A percentile compares a stretch with the other conserved stretches of the same genome.
Conservation (phyloP, 2,113 vertebrate genomes). For the Silurus glanis region DNA sequence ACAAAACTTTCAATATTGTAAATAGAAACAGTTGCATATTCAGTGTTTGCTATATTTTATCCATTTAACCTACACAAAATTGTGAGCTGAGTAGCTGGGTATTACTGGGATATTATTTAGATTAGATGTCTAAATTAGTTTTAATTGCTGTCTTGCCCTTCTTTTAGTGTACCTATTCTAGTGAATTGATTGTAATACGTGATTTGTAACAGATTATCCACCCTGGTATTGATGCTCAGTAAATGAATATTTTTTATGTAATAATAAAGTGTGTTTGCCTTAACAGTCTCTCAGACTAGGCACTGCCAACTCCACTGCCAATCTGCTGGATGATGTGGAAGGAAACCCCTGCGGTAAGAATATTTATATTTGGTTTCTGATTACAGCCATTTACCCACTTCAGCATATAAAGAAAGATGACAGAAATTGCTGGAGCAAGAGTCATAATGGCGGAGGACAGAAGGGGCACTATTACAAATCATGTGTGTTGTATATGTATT, state of each 20-base stretch:
- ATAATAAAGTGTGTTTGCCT: conserved; percentile 47
- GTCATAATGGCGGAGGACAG: too few species aligned
- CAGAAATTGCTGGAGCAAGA: neutral
- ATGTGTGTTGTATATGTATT: conserved; percentile 47
- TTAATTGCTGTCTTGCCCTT: neutral
- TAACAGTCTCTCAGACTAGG: conserved; percentile 76
- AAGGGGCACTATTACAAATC: neutral
- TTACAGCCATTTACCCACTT: neutral
- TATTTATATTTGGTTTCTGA: neutral
- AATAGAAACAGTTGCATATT: neutral
- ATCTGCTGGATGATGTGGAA: conserved; percentile 90
- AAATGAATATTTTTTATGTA: neutral
- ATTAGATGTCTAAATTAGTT: neutral
- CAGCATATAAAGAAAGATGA: neutral
- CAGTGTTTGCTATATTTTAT: neutral
- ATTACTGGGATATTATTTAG: neutral
- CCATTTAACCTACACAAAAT: neutral
- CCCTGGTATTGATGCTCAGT: neutral
- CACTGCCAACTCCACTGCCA: conserved; percentile 88
- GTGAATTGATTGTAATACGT: neutral
- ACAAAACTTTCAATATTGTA: neutral
- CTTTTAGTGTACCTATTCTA: neutral
- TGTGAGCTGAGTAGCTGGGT: neutral
- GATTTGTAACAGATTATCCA: neutral
- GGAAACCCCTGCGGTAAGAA: conserved; percentile 85